Evolutionary conservation across 2,797 vertebrate genomes (phyloP).

Genomic region (Neoniphon sammara): DNA sequence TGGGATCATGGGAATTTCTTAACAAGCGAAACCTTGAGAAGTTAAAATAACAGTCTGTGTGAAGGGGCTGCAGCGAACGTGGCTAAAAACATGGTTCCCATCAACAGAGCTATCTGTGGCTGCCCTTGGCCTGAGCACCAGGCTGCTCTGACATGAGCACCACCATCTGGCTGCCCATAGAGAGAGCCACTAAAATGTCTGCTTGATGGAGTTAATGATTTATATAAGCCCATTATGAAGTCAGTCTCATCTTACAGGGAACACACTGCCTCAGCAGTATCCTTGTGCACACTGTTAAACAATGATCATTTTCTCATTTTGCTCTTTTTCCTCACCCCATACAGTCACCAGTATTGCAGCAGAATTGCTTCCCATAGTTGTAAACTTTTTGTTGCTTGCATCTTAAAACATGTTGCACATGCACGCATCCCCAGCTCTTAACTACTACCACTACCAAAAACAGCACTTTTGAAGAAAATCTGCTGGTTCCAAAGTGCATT

Average conservation of each 20-base stretch:
- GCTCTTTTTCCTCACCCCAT: constrained; percentile 18
- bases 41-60: neutral
- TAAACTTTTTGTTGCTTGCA: constrained; percentile 20
- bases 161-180: constrained; percentile 77
- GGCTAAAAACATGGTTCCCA: constrained; percentile 51
- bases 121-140: constrained; percentile 28
- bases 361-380: constrained; percentile 6
- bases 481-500: no score
- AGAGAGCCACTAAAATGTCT: constrained; percentile 67
- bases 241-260: constrained; percentile 55
- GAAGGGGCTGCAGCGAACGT: neutral
- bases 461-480: neutral
- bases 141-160: constrained; percentile 70
- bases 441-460: neutral
- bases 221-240: constrained; percentile 70
- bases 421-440: neutral
- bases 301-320: constrained; percentile 55
- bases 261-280: constrained; percentile 49
- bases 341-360: constrained; percentile 43
- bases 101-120: constrained; percentile 70
- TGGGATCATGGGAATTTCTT: constrained; percentile 44
- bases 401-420: neutral
- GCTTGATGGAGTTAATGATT: constrained; percentile 83
- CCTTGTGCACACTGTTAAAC: constrained; percentile 48
- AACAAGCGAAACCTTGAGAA: constrained; percentile 8